Base-by-base conservation (phyloP, 2,888 invertebrate species). In the Amphipyra tragopoginis region DNA sequence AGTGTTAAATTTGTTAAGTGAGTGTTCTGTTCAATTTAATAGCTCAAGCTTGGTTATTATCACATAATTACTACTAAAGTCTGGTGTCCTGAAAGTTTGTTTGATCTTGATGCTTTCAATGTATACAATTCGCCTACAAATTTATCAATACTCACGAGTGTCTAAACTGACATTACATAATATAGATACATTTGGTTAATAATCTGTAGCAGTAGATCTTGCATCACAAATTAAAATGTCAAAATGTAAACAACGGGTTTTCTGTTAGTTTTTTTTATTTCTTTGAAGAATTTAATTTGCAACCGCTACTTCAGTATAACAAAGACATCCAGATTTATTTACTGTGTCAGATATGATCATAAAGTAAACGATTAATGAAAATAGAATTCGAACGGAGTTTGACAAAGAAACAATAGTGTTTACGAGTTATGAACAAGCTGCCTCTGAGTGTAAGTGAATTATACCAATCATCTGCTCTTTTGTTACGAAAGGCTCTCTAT, bases 381-480 rank as follows among this genome's bases (percentile, higher is more conserved):
- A 86, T 82, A 82, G 83, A 85, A 85, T 83, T 80, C 69, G 73
- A 82, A 82, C 77, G 68, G 77, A 80, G 79, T 76, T 83, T 79
- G 79, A 87, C 87, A 91, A 91, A 91, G 87, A 91, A 86, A 92
- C 89, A 90, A 90, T 91, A 81, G 81, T 68, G 75, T 74, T 77
- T 69, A 56, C 77, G 81, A 90, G 83, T 88, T 88, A 87, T 85
- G 83, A 84, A 79, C 79, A 85, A 82, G 74, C 79, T 69, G 81
- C 56, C 81, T 80, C 77, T 76, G 77, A 75, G 74, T 75, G 66
- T 74, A 68, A 66, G 75, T 85, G 80, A 88, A 77, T 81, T 89
- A 87, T 86, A 77, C 75, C 81, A 75, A 86, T 87, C 87, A 88
- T 84, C 82, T 86, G 87, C 68, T 48, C 47, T 68, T 65, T 63